Evolutionary conservation across 2,888 invertebrate genomes (phyloP).

Genomic region (Mythimna loreyi): DNA sequence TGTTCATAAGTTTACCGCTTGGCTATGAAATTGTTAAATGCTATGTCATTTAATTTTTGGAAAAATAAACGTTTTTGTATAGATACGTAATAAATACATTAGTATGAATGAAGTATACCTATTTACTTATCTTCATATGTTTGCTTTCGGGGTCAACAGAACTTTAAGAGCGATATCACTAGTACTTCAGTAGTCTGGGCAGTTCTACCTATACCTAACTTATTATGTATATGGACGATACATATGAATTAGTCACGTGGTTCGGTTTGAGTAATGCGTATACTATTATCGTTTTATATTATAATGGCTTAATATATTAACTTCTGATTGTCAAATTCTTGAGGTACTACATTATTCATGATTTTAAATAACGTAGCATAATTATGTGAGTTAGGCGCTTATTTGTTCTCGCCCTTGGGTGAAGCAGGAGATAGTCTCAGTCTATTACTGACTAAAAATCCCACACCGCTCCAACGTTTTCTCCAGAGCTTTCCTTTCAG

Average conservation of each 20-base stretch:
- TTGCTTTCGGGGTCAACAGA: constrained; percentile 47
- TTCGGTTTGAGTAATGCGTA: neutral
- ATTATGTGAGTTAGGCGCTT: no score
- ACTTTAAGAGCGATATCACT: constrained; percentile 33
- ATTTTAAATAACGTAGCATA: no score
- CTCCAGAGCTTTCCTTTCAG: no score
- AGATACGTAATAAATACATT: constrained; percentile 18
- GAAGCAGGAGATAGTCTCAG: no score
- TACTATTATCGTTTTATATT: constrained; percentile 3
- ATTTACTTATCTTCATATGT: constrained; percentile 26
- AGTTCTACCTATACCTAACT: constrained; percentile 10
- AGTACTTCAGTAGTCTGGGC: constrained; percentile 17
- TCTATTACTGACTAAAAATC: no score
- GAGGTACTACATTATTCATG: no score
- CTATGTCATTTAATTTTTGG: no score
- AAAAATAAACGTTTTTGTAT: no score
- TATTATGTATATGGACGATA: neutral
- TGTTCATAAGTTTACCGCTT: no score
- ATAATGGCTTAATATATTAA: neutral
- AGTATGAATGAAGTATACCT: constrained; percentile 43
- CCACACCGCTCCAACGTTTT: no score
- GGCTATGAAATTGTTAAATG: no score
- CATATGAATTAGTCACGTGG: neutral
- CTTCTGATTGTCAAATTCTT: constrained; percentile 3
- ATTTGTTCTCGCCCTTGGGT: no score